Evolutionary conservation across 2,113 vertebrate genomes (phyloP), one percentile per base, ranked within the genome.

Genomic region (Gambusia affinis): DNA sequence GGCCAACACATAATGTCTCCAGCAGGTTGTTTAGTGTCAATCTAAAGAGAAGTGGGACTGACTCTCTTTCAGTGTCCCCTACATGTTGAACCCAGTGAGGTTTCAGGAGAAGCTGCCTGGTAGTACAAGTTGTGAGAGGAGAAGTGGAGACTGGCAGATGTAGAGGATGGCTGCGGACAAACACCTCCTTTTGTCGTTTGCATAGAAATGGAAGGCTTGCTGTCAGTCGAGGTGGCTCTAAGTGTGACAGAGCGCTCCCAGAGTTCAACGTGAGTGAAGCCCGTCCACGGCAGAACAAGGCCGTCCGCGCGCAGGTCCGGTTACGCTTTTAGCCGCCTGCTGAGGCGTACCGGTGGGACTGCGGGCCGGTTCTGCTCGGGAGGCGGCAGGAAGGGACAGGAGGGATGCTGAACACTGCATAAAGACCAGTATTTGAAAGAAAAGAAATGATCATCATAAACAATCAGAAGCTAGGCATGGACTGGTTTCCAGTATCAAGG

Each of bases 141-240:
- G 72, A 77, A 76, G 78, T 77, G 75, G 63, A 66, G 62, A 73
- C 67, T 86, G 82, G 81, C 73, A 72, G 85, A 79, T 85, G 74
- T 70, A 68, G 69, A 44, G 60, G 67, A 66, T 73, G 83, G 81
- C 82, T 80, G 86, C 78, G 84, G 87, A 82, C 76, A 54, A 84
- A 87, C 85, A 87, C 90, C 88, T 91, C 91, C 90, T 57, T 37
- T 88, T 44, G 84, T 91, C 86, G 51, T 88, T 94, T 95, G 94
- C 94, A 95, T 95, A 95, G 94, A 94, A 94, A 91, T 92, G 88
- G 91, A 92, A 92, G 88, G 91, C 90, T 76, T n/a, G 89, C 85
- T 69, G 65, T 92, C 85, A 88, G 85, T 91, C 73, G 89, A 93
- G 87, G 88, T 90, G 85, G 91, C 90, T 88, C 87, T 86, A 68